Evolutionary conservation across 2,113 vertebrate species (phyloP).

Genomic region (Lichenostomus cassidix): DNA sequence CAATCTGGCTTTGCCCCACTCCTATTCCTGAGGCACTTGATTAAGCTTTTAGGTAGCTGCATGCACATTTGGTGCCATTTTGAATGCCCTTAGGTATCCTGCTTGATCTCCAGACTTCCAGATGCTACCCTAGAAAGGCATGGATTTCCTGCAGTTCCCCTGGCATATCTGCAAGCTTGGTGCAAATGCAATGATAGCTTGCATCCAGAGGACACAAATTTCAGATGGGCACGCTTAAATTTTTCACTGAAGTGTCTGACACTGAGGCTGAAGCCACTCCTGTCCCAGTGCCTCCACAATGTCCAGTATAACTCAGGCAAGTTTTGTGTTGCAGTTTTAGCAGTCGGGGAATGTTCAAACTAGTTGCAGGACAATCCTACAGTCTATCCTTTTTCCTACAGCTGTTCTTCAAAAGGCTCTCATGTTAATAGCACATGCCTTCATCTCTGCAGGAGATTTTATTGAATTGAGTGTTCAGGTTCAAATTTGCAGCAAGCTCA

Average conservation of each 20-base stretch:
- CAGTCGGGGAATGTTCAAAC: background rate
- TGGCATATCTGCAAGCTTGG: rapidly evolving
- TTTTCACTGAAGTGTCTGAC: background rate
- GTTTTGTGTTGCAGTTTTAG: background rate
- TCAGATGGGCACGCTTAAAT: background rate
- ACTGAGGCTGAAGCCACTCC: background rate
- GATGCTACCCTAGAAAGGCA: background rate
- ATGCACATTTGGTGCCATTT: background rate
- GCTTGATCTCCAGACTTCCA: background rate
- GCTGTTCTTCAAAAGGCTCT: background rate
- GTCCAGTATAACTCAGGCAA: background rate
- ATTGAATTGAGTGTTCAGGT: background rate
- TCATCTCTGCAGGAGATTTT: background rate
- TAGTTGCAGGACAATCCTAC: background rate
- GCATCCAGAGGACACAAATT: background rate
- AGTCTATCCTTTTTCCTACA: background rate
- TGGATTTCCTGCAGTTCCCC: rapidly evolving
- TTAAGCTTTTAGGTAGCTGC: background rate
- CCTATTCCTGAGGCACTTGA: background rate
- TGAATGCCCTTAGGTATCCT: background rate
- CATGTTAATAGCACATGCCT: background rate
- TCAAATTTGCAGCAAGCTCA: background rate
- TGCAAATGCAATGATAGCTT: background rate
- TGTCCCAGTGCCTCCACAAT: background rate
- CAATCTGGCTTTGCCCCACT: background rate